phyloP scores from a whole-genome alignment of 2,797 vertebrate species.

The Poeciliopsis infans region DNA sequence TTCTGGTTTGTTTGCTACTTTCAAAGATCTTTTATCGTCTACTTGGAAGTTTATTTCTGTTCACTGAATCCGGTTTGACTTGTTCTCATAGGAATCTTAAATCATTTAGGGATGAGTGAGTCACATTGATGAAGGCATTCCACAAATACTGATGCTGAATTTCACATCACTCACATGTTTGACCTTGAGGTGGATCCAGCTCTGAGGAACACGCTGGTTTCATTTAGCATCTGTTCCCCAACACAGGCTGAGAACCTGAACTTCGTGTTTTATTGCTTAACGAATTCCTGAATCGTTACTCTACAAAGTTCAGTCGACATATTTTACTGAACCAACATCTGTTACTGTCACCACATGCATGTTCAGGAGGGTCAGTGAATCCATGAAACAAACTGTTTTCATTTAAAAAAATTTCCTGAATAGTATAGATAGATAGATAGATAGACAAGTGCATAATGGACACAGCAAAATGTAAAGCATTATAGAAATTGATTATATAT shows the following conservation, averaged over 20 bases:
- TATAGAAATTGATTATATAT: not conserved
- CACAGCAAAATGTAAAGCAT: not conserved
- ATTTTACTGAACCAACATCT: not conserved
- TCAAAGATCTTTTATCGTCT: not conserved
- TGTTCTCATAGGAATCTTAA: not conserved
- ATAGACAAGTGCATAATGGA: too few relatives aligned
- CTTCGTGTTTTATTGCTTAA: not conserved
- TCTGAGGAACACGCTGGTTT: not conserved
- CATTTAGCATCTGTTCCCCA: not conserved
- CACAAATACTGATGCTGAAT: not conserved
- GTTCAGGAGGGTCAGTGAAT: not conserved
- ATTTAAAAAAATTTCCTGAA: not conserved
- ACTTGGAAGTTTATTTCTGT: not conserved
- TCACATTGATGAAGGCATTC: not conserved
- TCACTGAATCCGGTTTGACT: not conserved
- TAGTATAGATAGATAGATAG: too few relatives aligned
- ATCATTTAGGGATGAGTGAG: not conserved
- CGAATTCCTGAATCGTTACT: not conserved
- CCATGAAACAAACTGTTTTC: not conserved
- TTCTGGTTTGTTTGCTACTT: not conserved
- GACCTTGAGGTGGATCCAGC: not conserved
- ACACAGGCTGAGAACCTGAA: too few relatives aligned
- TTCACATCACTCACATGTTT: not conserved
- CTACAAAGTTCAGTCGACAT: not conserved
- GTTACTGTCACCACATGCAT: not conserved